phyloP scores from a whole-genome alignment of 2,888 invertebrate genomes.

The Pseudococcus viburni region DNA sequence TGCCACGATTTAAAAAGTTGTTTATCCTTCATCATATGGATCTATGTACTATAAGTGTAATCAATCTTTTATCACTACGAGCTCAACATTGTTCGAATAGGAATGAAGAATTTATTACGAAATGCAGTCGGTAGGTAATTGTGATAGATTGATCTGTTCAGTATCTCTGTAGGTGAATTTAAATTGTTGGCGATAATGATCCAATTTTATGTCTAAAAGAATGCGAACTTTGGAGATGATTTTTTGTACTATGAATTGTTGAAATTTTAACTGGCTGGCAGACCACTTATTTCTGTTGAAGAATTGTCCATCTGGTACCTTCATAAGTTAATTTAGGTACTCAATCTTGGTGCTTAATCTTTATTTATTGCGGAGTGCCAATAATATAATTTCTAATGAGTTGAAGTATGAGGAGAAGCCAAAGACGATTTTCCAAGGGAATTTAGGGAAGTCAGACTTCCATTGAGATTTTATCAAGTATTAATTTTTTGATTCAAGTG shows the following conservation, averaged over 20 bases:
- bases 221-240: not conserved
- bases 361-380: too few relatives aligned
- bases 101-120: conserved; percentile 1
- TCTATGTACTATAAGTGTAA: not conserved
- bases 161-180: not conserved
- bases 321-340: too few relatives aligned
- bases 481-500: too few relatives aligned
- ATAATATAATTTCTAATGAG: too few relatives aligned
- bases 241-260: not conserved
- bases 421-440: too few relatives aligned
- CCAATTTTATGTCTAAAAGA: not conserved
- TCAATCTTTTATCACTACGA: not conserved
- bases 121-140: not conserved
- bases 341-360: too few relatives aligned
- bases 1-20: not conserved
- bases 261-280: not conserved
- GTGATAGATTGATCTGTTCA: not conserved
- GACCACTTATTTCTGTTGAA: not conserved
- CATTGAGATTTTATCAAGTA: too few relatives aligned
- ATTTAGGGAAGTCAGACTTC: too few relatives aligned
- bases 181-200: not conserved
- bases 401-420: too few relatives aligned
- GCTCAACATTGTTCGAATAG: not conserved
- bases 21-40: not conserved
- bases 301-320: too few relatives aligned